phyloP scores from a whole-genome alignment of 53 echinoderm and acorn worm species.

The Holothuria scabra region DNA sequence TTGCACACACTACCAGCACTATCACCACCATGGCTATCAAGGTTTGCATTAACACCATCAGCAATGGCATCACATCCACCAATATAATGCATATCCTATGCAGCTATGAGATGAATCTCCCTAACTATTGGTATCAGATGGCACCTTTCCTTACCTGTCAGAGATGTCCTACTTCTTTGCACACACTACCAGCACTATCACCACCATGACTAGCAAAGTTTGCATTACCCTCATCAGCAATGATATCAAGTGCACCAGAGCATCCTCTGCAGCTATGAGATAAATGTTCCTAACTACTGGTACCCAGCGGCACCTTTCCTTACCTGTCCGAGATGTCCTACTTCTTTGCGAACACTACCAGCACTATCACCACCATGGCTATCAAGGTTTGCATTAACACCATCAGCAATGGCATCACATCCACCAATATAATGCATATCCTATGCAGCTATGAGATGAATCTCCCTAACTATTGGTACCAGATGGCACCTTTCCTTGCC shows the following conservation, averaged over 20 bases:
- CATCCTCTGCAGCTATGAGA: conserved; percentile 54
- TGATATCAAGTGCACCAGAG: conserved; percentile 70
- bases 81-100: conserved; percentile 52
- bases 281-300: neutral
- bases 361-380: conserved; percentile 81
- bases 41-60: conserved; percentile 66
- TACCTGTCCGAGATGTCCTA: conserved; percentile 71
- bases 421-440: conserved; percentile 63
- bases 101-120: conserved; percentile 57
- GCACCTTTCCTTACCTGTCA: conserved; percentile 69
- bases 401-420: conserved; percentile 73
- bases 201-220: conserved; percentile 70
- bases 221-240: conserved; percentile 68
- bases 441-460: conserved; percentile 70
- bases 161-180: conserved; percentile 54
- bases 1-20: conserved; percentile 88
- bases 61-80: conserved; percentile 75
- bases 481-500: conserved; percentile 55
- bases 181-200: conserved; percentile 84
- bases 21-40: conserved; percentile 67
- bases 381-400: conserved; percentile 61
- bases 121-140: conserved; percentile 57
- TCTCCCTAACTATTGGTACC: conserved; percentile 66
- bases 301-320: neutral
- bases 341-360: conserved; percentile 75